These are phyloP conservation scores for Steromphala cineraria DNA, from an alignment of 2,888 invertebrate genomes.

Conservation along the genomic window DNA sequence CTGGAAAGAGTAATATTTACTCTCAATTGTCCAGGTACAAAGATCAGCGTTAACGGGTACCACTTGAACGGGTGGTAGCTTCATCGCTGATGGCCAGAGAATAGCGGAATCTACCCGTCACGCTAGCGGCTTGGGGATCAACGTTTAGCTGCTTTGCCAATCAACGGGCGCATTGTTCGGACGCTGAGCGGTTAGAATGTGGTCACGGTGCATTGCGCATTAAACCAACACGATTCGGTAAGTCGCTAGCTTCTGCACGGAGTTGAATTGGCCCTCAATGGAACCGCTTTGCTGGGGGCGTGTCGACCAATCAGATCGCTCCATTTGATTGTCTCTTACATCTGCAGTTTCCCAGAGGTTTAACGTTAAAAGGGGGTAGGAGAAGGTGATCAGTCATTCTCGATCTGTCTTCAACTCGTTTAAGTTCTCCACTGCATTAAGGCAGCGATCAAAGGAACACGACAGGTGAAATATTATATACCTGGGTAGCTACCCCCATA, in stretches of 20 bases:
- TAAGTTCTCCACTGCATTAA: not conserved
- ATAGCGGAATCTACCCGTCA: not conserved
- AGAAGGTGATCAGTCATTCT: constrained; percentile 6
- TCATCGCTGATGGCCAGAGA: not conserved
- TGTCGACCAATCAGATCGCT: constrained; percentile 18
- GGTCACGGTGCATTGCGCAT: constrained; percentile 2
- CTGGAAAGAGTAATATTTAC: not conserved
- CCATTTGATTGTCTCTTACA: not conserved
- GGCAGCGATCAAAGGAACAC: not conserved
- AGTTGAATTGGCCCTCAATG: not conserved
- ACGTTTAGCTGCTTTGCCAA: not conserved
- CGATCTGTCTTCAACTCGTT: not conserved
- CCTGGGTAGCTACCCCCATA: not conserved
- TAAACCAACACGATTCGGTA: not conserved
- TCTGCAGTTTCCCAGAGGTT: not conserved
- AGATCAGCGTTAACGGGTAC: not conserved
- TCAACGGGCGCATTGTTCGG: not conserved
- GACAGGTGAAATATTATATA: not conserved
- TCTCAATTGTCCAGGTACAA: not conserved
- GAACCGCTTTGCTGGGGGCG: constrained; percentile 5
- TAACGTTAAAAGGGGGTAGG: not conserved
- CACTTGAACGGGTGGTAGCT: not conserved
- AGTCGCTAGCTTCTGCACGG: not conserved
- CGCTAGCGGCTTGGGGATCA: not conserved
- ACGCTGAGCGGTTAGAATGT: not conserved